These are phyloP conservation scores for Sarcophaga bullata DNA, from an alignment of 1,140 invertebrate species.

Conservation along the genomic window DNA sequence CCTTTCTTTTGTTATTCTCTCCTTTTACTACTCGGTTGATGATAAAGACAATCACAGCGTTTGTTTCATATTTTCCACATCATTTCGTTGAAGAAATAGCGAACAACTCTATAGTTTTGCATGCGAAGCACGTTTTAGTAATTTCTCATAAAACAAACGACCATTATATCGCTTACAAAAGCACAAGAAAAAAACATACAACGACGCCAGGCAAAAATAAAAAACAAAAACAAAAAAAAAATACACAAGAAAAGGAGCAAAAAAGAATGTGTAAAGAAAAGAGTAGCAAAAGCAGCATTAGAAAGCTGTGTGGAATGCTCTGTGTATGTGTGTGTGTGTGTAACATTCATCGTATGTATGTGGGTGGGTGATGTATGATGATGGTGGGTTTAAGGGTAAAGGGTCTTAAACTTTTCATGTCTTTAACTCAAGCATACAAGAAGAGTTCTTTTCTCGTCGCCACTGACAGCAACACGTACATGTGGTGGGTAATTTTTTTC, in stretches of 20 bases:
- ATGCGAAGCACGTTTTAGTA: slow-evolving; percentile 64
- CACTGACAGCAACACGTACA: slow-evolving; percentile 19
- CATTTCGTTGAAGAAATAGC: neutral
- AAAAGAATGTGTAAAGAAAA: too few relatives aligned
- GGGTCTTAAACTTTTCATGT: too few relatives aligned
- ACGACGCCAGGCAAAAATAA: too few relatives aligned
- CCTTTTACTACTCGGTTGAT: neutral
- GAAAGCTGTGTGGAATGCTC: neutral
- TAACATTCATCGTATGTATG: neutral
- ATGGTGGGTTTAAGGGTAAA: too few relatives aligned
- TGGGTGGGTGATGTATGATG: too few relatives aligned
- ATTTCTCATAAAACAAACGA: slow-evolving; percentile 66
- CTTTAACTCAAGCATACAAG: too few relatives aligned
- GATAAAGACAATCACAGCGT: slow-evolving; percentile 10
- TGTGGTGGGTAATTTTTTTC: neutral
- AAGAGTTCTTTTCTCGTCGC: neutral
- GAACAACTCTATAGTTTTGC: slow-evolving; percentile 38
- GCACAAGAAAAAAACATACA: neutral
- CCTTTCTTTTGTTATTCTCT: neutral
- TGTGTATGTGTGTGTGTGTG: neutral
- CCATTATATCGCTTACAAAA: slow-evolving; percentile 54
- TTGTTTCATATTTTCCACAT: neutral
- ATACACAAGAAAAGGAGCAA: too few relatives aligned
- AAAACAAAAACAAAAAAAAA: neutral
- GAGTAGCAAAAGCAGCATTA: neutral